A percentile compares a stretch with the other conserved stretches of the same genome.
Evolutionary conservation across 2,888 invertebrate genomes (phyloP).

Genomic region (Agrilus biguttatus): DNA sequence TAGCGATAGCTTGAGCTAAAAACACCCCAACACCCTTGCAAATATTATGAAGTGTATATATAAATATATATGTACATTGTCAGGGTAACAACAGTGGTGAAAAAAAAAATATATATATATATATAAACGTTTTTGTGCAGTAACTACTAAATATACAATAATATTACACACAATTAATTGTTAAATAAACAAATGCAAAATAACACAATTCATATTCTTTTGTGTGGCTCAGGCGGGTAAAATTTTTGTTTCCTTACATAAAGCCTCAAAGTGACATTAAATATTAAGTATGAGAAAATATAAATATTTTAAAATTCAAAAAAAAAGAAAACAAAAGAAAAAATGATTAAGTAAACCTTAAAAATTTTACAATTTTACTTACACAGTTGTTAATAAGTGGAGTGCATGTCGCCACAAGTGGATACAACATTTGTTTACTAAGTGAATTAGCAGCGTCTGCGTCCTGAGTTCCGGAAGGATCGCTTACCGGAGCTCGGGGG

Average conservation of each 20-base stretch:
- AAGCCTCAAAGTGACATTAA: too few relatives aligned
- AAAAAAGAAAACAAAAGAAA: slow-evolving; percentile 4
- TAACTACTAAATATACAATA: background rate
- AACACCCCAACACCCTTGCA: too few relatives aligned
- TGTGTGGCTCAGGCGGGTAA: too few relatives aligned
- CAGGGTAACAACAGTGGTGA: too few relatives aligned
- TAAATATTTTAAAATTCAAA: background rate
- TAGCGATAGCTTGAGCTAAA: too few relatives aligned
- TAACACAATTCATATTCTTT: background rate
- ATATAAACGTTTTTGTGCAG: too few relatives aligned
- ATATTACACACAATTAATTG: background rate
- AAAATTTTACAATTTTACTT: slow-evolving; percentile 24
- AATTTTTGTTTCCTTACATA: too few relatives aligned
- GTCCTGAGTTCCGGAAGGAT: slow-evolving; percentile 24
- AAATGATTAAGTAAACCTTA: background rate
- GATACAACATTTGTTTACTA: slow-evolving; percentile 49
- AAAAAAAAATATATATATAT: too few relatives aligned
- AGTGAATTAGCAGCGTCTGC: slow-evolving; percentile 42
- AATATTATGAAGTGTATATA: too few relatives aligned
- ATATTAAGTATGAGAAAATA: too few relatives aligned
- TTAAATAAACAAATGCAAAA: too few relatives aligned
- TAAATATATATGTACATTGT: too few relatives aligned
- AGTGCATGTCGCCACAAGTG: slow-evolving; percentile 41
- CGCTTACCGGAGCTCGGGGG: slow-evolving; percentile 36
- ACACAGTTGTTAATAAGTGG: slow-evolving; percentile 33